These are phyloP conservation scores for Laothoe populi DNA, from an alignment of 2,888 invertebrate species.

Conservation along the genomic window DNA sequence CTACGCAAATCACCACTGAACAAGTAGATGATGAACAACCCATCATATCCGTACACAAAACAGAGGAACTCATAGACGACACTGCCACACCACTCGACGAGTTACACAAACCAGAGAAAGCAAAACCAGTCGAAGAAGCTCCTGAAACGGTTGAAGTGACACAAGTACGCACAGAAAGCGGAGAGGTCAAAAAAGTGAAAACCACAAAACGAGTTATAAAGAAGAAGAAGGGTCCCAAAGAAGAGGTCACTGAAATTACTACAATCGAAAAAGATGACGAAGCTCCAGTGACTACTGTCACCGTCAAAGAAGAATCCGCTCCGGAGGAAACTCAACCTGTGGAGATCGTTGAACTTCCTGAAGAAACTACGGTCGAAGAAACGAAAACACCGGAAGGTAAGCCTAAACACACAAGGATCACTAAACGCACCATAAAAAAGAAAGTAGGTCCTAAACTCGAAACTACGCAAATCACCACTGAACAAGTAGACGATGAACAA, in stretches of 20 bases:
- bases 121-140: neutral
- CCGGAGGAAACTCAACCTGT: neutral
- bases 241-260: neutral
- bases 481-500: neutral
- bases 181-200: neutral
- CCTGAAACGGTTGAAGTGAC: constrained; percentile 39
- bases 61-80: neutral
- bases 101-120: neutral
- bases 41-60: neutral
- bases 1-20: constrained; percentile 6
- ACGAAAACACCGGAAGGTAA: neutral
- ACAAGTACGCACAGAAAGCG: constrained; percentile 33
- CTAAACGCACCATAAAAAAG: neutral
- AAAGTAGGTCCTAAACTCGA: neutral
- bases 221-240: neutral
- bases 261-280: neutral
- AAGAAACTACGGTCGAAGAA: neutral
- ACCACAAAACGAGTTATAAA: neutral
- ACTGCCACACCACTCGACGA: neutral
- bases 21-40: neutral
- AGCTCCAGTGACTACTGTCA: neutral
- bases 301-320: neutral
- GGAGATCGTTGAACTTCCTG: neutral
- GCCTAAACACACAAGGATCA: neutral
- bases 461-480: neutral